A percentile compares a stretch with the other conserved stretches of the same genome.
Conservation (phyloP, 23 tunicate genomes). For the Clavelina lepadiformis region DNA sequence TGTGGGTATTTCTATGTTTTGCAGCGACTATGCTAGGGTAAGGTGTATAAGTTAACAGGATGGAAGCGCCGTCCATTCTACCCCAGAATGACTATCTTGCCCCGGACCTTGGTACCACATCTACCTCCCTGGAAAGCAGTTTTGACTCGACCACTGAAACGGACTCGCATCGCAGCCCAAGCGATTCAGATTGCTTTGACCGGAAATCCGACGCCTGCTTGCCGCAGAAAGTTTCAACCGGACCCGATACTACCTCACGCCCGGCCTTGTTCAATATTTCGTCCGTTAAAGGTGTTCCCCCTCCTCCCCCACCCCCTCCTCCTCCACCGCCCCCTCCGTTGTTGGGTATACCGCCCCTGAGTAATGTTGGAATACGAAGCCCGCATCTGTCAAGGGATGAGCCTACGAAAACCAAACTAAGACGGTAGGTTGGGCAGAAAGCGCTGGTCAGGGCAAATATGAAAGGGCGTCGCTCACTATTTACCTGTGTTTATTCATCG, state of each 20-base stretch:
- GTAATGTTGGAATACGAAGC: too few relatives aligned
- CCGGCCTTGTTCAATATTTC: background rate
- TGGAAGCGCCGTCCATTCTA: too few relatives aligned
- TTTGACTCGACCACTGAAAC: constrained; percentile 32
- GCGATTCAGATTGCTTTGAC: constrained; percentile 34
- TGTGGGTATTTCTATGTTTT: too few relatives aligned
- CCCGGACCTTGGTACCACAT: background rate
- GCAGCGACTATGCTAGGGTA: too few relatives aligned
- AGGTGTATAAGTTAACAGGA: too few relatives aligned
- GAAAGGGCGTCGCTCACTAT: too few relatives aligned
- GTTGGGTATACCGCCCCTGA: constrained; percentile 19
- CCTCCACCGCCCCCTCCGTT: constrained; percentile 64
- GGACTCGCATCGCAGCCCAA: constrained; percentile 38
- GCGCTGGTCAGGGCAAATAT: too few relatives aligned
- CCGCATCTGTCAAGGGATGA: too few relatives aligned
- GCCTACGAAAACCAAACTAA: background rate
- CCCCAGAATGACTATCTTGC: constrained; percentile 10
- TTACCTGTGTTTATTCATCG: too few relatives aligned
- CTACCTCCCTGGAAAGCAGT: constrained; percentile 18
- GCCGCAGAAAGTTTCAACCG: constrained; percentile 2
- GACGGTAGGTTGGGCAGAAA: background rate
- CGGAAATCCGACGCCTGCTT: constrained; percentile 1
- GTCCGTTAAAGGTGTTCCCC: too few relatives aligned
- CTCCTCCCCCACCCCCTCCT: constrained; percentile 32
- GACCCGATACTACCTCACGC: background rate